These are phyloP conservation scores for Drosophila incognita DNA, from an alignment of 2,888 invertebrate genomes.

Conservation along the genomic window DNA sequence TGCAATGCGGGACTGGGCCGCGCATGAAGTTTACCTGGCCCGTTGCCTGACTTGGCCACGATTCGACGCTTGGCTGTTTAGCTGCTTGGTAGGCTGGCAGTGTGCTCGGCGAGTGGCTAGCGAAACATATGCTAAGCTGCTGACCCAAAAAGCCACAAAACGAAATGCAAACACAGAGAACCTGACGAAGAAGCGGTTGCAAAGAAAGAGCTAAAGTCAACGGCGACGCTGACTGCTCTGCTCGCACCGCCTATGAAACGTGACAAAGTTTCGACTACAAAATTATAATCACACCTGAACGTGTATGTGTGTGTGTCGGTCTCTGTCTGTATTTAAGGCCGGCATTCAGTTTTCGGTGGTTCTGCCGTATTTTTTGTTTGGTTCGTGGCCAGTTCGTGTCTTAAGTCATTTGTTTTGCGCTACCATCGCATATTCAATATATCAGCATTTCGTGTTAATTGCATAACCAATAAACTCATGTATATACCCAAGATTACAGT, in stretches of 20 bases:
- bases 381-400: slow-evolving; percentile 69
- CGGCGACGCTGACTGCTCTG: slow-evolving; percentile 40
- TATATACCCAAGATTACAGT: slow-evolving; percentile 48
- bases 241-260: slow-evolving; percentile 64
- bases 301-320: slow-evolving; percentile 15
- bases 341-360: slow-evolving; percentile 39
- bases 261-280: slow-evolving; percentile 64
- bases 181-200: slow-evolving; percentile 16
- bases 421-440: slow-evolving; percentile 27
- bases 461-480: slow-evolving; percentile 69
- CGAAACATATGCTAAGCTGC: slow-evolving; percentile 77
- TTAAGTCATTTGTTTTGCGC: slow-evolving; percentile 69
- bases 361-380: slow-evolving; percentile 12
- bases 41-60: slow-evolving; percentile 22
- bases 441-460: slow-evolving; percentile 69
- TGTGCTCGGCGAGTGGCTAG: slow-evolving; percentile 58
- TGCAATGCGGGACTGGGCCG: slow-evolving; percentile 70
- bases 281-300: slow-evolving; percentile 35
- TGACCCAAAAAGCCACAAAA: slow-evolving; percentile 79
- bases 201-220: slow-evolving; percentile 46
- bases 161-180: slow-evolving; percentile 74
- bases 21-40: slow-evolving; percentile 16
- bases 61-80: slow-evolving; percentile 9
- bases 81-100: slow-evolving; percentile 66
- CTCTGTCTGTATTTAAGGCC: slow-evolving; percentile 27